Conservation (phyloP, 2,888 invertebrate genomes). For the Netelia inedita region DNA sequence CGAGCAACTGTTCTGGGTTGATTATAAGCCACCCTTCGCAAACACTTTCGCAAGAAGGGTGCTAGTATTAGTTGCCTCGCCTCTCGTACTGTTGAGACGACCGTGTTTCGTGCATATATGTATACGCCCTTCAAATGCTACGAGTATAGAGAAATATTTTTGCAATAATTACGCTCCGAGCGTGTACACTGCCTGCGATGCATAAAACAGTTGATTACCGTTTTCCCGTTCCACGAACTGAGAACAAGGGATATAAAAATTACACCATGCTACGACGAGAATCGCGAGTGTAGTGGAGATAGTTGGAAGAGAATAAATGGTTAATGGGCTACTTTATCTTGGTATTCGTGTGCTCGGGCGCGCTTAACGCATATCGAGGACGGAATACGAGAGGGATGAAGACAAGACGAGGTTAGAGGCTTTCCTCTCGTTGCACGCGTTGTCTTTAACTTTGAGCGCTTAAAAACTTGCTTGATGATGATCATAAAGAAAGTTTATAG, state of each 20-base stretch:
- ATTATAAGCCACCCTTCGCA: constrained; percentile 55
- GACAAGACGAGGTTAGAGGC: not conserved
- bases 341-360: not conserved
- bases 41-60: constrained; percentile 15
- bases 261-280: constrained; percentile 29
- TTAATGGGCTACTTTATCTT: not conserved
- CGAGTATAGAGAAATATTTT: not conserved
- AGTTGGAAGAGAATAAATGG: constrained; percentile 36
- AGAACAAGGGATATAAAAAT: constrained; percentile 34
- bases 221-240: constrained; percentile 40
- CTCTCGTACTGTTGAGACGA: constrained; percentile 24
- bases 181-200: not conserved
- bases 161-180: not conserved
- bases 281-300: constrained; percentile 21
- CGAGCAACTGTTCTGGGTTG: constrained; percentile 51
- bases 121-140: not conserved
- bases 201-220: constrained; percentile 41
- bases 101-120: not conserved
- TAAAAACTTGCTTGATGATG: constrained; percentile 64
- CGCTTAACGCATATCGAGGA: not conserved
- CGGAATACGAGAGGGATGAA: not conserved
- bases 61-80: constrained; percentile 35
- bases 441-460: constrained; percentile 63
- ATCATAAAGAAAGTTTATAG: constrained; percentile 64
- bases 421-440: constrained; percentile 28